Evolutionary conservation across 2,888 invertebrate species (phyloP), one percentile per base, ranked within the genome.

Genomic region (Rosalia funebris): DNA sequence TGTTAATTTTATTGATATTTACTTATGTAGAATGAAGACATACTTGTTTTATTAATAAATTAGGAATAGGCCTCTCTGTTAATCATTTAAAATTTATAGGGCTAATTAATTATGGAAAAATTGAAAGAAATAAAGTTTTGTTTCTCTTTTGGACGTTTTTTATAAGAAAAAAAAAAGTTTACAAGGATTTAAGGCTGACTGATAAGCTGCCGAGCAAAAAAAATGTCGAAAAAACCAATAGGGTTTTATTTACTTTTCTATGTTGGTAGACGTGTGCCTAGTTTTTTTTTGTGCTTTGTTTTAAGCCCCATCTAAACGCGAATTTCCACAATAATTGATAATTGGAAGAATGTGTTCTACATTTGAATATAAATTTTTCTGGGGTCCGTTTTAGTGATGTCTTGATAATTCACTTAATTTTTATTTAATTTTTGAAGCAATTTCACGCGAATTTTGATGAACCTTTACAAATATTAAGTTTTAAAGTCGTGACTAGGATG

Each of bases 61-160:
- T 46, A 46, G 20, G 32, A 16, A 47, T 53, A 46, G n/a, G 3
- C 12, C 55, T 25, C 44, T 20, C 9, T 36, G 48, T 45, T 61
- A 16, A 19, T 36, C 50, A 19, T 12, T 17, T 41, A 9, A 17
- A 39, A 46, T 39, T 44, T 46, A 32, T 45, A 45, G 2, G 25
- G n/a, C 11, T n/a, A 25, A 14, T 32, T n/a, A 32, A 15, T 46
- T 46, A 32, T 46, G 32, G 31, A 1, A 10, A 14, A 25, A 19
- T 16, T 42, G 15, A 16, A 17, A 20, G 32, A 12, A 46, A 46
- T 46, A 46, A 46, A 46, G 31, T 5, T 46, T 25, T 32, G 1
- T 1, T 46, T 5, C 46, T 32, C 4, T 10, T 4, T 46, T n/a
- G n/a, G n/a, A 16, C 2, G 14, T 46, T 46, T 46, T 44, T 44